A percentile compares a stretch with the other conserved stretches of the same genome.
Evolutionary conservation across 1,140 invertebrate species (phyloP).

Genomic region (Stegodyphus dumicola): DNA sequence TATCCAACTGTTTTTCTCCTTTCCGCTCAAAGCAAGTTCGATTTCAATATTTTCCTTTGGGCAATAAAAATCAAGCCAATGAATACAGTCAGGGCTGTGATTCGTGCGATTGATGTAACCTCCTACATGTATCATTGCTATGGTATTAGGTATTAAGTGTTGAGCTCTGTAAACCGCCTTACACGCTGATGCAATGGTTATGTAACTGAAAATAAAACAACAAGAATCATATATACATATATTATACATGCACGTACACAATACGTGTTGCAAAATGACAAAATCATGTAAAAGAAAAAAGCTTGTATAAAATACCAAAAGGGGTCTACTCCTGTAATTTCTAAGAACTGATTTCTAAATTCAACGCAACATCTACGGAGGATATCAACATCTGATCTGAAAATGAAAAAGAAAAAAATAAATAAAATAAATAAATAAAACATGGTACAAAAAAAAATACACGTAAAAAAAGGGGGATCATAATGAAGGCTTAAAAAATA

Average conservation of each 20-base stretch:
- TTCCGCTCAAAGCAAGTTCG: constrained; percentile 17
- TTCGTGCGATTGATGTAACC: constrained; percentile 34
- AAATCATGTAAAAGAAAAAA: too few relatives aligned
- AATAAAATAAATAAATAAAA: background rate
- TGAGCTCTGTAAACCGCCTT: constrained; percentile 16
- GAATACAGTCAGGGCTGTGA: constrained; percentile 3
- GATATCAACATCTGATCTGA: constrained; percentile 40
- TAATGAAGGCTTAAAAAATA: too few relatives aligned
- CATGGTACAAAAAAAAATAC: background rate
- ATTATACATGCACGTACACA: too few relatives aligned
- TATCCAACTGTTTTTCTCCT: background rate
- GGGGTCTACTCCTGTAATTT: constrained; percentile 17
- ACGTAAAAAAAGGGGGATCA: background rate
- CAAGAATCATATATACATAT: background rate
- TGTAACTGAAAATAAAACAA: background rate
- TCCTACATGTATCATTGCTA: constrained; percentile 33
- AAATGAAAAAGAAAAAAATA: background rate
- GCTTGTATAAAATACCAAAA: constrained; percentile 10
- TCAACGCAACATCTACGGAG: constrained; percentile 15
- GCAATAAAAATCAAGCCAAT: constrained; percentile 44
- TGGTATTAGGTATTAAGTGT: constrained; percentile 23
- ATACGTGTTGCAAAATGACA: too few relatives aligned
- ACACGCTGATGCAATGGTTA: constrained; percentile 41
- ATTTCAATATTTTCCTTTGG: constrained; percentile 20
- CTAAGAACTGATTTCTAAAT: constrained; percentile 30